Evolutionary conservation across 2,113 vertebrate species (phyloP).

Genomic region (Entosphenus tridentatus): DNA sequence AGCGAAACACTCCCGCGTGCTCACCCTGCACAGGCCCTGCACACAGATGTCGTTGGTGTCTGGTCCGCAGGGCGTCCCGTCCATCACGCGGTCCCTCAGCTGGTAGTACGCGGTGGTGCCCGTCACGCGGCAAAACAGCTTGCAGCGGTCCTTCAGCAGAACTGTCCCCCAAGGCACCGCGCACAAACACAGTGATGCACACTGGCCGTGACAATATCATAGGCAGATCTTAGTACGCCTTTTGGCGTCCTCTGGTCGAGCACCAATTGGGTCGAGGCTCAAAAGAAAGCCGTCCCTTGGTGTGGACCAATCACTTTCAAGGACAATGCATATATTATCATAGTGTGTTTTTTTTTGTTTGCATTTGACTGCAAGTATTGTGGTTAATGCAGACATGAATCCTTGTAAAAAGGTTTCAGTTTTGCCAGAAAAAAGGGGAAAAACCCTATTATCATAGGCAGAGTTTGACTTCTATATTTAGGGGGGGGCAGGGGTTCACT

Average conservation of each 20-base stretch:
- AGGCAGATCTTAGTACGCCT: background rate
- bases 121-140: conserved; percentile 80
- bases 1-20: background rate
- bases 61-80: conserved; percentile 80
- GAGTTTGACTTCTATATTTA: too few relatives aligned
- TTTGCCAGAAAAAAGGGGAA: too few relatives aligned
- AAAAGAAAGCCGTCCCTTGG: too few relatives aligned
- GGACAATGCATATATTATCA: too few relatives aligned
- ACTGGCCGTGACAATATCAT: background rate
- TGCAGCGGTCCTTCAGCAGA: conserved; percentile 92
- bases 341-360: too few relatives aligned
- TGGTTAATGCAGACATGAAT: too few relatives aligned
- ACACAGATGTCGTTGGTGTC: conserved; percentile 94
- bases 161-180: conserved; percentile 22
- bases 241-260: background rate
- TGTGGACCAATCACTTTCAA: too few relatives aligned
- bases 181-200: background rate
- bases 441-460: background rate
- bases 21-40: conserved; percentile 86
- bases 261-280: background rate
- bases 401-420: background rate
- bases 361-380: too few relatives aligned
- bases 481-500: too few relatives aligned
- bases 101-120: conserved; percentile 88
- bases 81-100: conserved; percentile 75